Conservation (phyloP, 2,888 invertebrate genomes). For the Ormyrus labotus region DNA sequence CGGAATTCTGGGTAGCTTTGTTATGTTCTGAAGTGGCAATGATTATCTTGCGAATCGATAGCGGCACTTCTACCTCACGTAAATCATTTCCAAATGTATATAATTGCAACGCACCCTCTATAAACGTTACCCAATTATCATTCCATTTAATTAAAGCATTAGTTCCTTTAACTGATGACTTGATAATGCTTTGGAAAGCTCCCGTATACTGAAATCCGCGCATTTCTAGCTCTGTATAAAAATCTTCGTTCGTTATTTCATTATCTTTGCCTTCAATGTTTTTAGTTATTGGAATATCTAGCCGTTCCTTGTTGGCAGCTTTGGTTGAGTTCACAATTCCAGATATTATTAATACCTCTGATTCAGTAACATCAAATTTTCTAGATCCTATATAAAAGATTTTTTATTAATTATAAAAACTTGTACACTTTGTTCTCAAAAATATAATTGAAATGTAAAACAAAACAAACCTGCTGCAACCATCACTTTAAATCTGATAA, state of each 20-base stretch:
- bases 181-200: conserved; percentile 76
- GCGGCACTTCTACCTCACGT: conserved; percentile 78
- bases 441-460: neutral
- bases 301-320: conserved; percentile 66
- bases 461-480: conserved; percentile 66
- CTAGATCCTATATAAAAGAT: conserved; percentile 70
- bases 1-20: neutral
- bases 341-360: conserved; percentile 82
- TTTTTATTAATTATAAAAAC: neutral
- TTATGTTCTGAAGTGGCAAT: conserved; percentile 76
- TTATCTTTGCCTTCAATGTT: conserved; percentile 27
- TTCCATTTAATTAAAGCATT: conserved; percentile 77
- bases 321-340: conserved; percentile 81
- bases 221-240: conserved; percentile 76
- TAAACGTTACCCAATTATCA: conserved; percentile 82
- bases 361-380: conserved; percentile 80
- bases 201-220: conserved; percentile 78
- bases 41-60: conserved; percentile 77
- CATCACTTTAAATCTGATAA: conserved; percentile 67
- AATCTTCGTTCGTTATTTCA: conserved; percentile 63
- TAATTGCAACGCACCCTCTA: conserved; percentile 83
- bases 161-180: conserved; percentile 74
- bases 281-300: neutral
- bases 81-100: conserved; percentile 76
- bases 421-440: neutral